Conservation (phyloP, 1,140 invertebrate genomes). For the Paralvinella palmiformis region DNA sequence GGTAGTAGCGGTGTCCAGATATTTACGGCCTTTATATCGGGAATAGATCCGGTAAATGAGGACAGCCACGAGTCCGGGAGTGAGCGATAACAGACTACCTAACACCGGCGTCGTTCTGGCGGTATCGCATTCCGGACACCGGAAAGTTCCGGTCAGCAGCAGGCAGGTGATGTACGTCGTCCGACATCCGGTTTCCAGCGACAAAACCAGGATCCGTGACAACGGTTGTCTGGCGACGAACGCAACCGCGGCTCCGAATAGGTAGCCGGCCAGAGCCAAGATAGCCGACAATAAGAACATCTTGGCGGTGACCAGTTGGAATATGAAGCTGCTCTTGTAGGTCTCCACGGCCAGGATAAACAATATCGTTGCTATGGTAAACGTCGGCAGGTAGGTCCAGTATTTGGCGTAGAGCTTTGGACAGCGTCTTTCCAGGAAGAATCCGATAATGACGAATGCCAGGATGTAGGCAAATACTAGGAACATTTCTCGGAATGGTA, state of each 20-base stretch:
- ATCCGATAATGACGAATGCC: neutral
- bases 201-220: neutral
- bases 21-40: neutral
- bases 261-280: constrained; percentile 3
- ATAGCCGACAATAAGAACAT: neutral
- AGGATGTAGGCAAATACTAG: constrained; percentile 4
- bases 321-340: neutral
- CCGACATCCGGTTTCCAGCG: constrained; percentile 2
- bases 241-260: neutral
- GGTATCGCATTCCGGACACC: constrained; percentile 3
- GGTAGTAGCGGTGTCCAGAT: neutral
- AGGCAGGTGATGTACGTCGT: constrained; percentile 6
- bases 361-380: constrained; percentile 3
- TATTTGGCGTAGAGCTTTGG: neutral
- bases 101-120: constrained; percentile 1
- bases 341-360: neutral
- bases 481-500: constrained; percentile 9
- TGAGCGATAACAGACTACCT: neutral
- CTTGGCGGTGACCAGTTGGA: neutral
- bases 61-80: constrained; percentile 4
- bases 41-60: neutral
- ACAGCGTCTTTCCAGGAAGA: neutral
- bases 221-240: constrained; percentile 1
- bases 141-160: neutral
- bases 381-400: constrained; percentile 3